Conservation (phyloP, 2,113 vertebrate genomes). For the Hippocampus barbouri region DNA sequence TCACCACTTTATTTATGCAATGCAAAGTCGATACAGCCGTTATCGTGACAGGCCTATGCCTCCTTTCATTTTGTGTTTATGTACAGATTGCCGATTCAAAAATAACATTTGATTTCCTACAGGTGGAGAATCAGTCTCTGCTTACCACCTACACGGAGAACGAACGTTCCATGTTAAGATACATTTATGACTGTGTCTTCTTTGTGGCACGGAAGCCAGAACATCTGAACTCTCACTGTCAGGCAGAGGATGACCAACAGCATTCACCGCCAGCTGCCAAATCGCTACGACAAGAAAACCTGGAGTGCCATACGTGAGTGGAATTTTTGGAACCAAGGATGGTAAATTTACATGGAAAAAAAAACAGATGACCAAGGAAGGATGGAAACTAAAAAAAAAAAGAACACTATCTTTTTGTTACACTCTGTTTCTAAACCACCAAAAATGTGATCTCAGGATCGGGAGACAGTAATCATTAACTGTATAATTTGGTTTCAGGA, state of each 20-base stretch:
- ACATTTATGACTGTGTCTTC: slow-evolving; percentile 93
- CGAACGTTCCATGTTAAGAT: slow-evolving; percentile 93
- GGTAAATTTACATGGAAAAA: background rate
- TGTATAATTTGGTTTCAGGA: slow-evolving; percentile 3
- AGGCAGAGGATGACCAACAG: slow-evolving; percentile 27
- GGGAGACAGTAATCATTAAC: background rate
- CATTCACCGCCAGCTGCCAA: slow-evolving; percentile 49
- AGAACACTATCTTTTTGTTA: slow-evolving; percentile 14
- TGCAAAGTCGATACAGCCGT: too few species aligned
- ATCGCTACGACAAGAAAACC: slow-evolving; percentile 43
- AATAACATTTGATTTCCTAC: slow-evolving; percentile 14
- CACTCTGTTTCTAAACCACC: slow-evolving; percentile 26
- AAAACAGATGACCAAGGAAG: background rate
- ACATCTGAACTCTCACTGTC: slow-evolving; percentile 46
- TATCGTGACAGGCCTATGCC: background rate
- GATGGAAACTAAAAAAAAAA: slow-evolving; percentile 11
- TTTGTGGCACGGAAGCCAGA: slow-evolving; percentile 92
- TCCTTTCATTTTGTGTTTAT: background rate
- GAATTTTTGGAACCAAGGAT: slow-evolving; percentile 6
- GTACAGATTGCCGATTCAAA: background rate
- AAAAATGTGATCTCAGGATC: slow-evolving; percentile 14
- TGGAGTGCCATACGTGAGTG: slow-evolving; percentile 55
- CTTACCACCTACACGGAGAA: slow-evolving; percentile 96
- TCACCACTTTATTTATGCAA: too few species aligned
- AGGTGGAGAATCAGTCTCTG: slow-evolving; percentile 91